Percentiles rank a stretch among this genome's conserved stretches.
Conservation (phyloP, 2,888 invertebrate genomes). For the Penaeus monodon region DNA sequence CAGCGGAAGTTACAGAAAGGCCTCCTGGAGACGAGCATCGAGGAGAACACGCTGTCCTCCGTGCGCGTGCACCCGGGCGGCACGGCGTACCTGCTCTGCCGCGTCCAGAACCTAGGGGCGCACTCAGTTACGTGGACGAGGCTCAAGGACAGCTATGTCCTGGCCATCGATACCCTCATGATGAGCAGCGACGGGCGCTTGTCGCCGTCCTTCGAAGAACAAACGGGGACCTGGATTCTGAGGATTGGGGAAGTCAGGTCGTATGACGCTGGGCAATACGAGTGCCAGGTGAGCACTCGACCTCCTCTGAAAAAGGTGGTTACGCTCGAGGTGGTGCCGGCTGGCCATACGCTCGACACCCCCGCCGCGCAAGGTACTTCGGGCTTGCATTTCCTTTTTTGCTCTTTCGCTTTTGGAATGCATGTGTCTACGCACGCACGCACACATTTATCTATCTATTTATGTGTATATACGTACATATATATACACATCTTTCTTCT, state of each 20-base stretch:
- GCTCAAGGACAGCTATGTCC: slow-evolving; percentile 1
- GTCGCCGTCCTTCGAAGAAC: slow-evolving; percentile 19
- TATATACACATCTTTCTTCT: no score
- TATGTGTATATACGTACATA: no score
- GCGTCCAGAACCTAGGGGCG: slow-evolving; percentile 46
- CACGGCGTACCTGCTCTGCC: slow-evolving; percentile 39
- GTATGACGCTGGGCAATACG: slow-evolving; percentile 20
- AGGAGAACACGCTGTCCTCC: slow-evolving; percentile 24
- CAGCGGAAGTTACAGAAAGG: slow-evolving; percentile 31
- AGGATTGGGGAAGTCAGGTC: background rate
- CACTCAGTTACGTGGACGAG: slow-evolving; percentile 43
- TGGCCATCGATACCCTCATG: slow-evolving; percentile 40
- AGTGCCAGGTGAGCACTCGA: slow-evolving; percentile 27
- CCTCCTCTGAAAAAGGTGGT: slow-evolving; percentile 26
- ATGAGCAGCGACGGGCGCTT: slow-evolving; percentile 18
- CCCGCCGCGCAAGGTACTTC: slow-evolving; percentile 6
- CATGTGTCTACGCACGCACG: no score
- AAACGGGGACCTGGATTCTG: slow-evolving; percentile 40
- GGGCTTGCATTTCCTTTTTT: no score
- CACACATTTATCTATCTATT: no score
- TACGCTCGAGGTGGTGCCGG: slow-evolving; percentile 27
- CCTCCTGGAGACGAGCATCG: slow-evolving; percentile 32
- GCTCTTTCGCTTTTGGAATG: no score
- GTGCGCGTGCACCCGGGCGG: slow-evolving; percentile 31
- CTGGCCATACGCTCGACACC: slow-evolving; percentile 10